A percentile compares a stretch with the other conserved stretches of the same genome.
Conservation (phyloP, 64 coral and sea anemone species). For the Stichodactyla mertensii region DNA sequence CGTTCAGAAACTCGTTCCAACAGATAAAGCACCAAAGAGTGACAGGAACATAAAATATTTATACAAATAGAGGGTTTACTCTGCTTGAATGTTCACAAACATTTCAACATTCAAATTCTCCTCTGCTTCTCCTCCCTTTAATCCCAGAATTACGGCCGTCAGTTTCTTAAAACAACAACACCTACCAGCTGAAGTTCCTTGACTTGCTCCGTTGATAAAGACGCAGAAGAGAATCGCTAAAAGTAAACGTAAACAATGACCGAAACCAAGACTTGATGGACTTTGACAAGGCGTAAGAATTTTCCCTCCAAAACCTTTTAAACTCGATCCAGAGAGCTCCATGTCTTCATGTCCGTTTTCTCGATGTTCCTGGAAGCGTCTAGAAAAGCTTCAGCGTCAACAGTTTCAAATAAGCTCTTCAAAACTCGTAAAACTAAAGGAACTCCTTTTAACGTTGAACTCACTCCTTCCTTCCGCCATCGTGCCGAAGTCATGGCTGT, state of each 20-base stretch:
- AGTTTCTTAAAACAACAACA: neutral
- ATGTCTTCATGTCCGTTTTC: neutral
- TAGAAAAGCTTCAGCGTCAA: neutral
- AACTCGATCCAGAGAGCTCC: neutral
- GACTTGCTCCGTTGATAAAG: neutral
- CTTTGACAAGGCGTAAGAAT: neutral
- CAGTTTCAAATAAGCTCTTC: slow-evolving; percentile 1
- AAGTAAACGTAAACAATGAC: neutral
- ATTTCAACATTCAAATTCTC: neutral
- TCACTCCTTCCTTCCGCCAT: slow-evolving; percentile 12
- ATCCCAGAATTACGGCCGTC: neutral
- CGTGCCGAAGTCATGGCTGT: neutral
- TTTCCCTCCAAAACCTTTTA: neutral
- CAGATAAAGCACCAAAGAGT: neutral
- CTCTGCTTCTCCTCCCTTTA: neutral
- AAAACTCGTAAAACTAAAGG: neutral
- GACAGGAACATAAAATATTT: neutral
- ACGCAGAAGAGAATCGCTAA: neutral
- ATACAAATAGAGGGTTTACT: neutral
- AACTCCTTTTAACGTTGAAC: neutral
- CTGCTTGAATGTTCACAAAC: neutral
- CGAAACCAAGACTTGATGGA: neutral
- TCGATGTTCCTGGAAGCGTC: neutral
- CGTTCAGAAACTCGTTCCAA: neutral
- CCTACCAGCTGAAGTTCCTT: neutral